Evolutionary conservation across 2,888 invertebrate genomes (phyloP), one percentile per base, ranked within the genome.

Genomic region (Tenodera sinensis): DNA sequence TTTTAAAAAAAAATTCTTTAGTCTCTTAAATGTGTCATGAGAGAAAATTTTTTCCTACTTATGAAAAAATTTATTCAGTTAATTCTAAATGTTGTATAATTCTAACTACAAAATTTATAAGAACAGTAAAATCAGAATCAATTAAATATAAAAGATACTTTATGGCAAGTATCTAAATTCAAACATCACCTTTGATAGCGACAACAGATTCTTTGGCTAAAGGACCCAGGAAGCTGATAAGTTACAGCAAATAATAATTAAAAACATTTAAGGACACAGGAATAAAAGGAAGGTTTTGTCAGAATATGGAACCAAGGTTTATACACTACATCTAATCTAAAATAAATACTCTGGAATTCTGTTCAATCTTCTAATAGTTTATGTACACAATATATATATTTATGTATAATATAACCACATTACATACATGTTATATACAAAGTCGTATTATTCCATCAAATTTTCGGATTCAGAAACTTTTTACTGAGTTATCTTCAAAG

Each of bases 341-440:
- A 85, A 83, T 71, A 71, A 71, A 42, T 82, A 34, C 12, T 28
- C 25, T 34, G 30, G 54, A 27, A 34, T 84, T 88, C 88, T 54
- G 81, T 88, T 88, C 86, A 90, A 84, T 90, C 88, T 89, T 85
- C 89, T 89, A 88, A 89, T 87, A 87, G 83, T 87, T 89, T 89
- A 85, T 90, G 89, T 90, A 90, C 89, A 90, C 89, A 90, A 90
- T 90, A 90, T 90, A 71, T 71, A 90, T 90, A 90, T 89, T 90
- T 90, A 90, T 90, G 88, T 89, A 90, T 90, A 88, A 85, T 90
- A 89, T 90, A 89, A 89, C 91, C 90, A 89, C 90, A 86, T 83
- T 90, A 88, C 91, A 89, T 90, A 89, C 88, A 90, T 47, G 83
- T 87, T 88, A 89, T 90, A 88, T 85, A 88, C 85, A 88, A 89